Base-by-base conservation (phyloP, 2,113 vertebrate genomes). In the Canis aureus region DNA sequence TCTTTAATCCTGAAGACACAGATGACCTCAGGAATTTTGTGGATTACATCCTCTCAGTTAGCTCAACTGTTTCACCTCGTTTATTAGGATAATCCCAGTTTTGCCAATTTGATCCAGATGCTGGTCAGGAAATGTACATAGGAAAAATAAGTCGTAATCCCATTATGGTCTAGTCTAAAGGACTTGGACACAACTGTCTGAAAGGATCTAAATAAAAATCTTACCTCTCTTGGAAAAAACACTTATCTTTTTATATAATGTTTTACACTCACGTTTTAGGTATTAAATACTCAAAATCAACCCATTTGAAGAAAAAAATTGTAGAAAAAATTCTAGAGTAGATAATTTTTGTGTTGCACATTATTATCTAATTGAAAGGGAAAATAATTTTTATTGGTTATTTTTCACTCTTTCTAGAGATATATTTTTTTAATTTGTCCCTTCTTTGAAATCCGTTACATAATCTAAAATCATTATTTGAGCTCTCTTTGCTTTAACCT, bases 231-330 rank as follows among this genome's bases (percentile, higher is more conserved):
- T 16, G 12, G 38, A 27, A 79, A 82, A 81, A 80, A 60, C 16
- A 59, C 53, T 73, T 38, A 38, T 60, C 12, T 79, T 66, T 83
- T 60, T 94, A 91, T 74, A 15, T 49, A 57, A 49, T 94, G 2
- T 86, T 53, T 97, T 81, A 69, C 53, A 91, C 27, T 57, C 12
- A 38, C 67, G 25, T 59, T 20, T 90, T 86, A 81, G 32, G 9
- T 64, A 60, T 84, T 94, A 92, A 66, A 23, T 94, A 90, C 76
- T 96, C 51, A 95, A 81, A 79, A 89, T 29, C 16, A 92, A 35
- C 3, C 29, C 20, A 57, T 23, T 90, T 96, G 43, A 43, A 43
- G 43, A 7, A 43, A 43, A 43, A 43, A 43, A 43, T 43, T 43
- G 43, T 43, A 43, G 43, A 43, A 43, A 43, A 43, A 43, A 43